Base-by-base conservation (phyloP, 1,140 invertebrate species). In the Anoplophora glabripennis region DNA sequence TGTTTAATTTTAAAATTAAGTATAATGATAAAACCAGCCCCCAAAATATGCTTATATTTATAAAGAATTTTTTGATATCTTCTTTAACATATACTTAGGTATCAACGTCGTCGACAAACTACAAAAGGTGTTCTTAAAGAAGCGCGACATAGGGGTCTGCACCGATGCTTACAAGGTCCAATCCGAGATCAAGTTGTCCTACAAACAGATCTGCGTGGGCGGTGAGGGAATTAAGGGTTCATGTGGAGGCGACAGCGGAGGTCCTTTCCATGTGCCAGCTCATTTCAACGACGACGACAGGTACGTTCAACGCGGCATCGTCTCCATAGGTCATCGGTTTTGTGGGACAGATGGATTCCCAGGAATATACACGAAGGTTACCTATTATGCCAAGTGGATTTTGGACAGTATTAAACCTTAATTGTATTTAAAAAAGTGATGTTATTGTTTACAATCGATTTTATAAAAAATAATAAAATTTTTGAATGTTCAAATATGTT, bases 321-420 rank as follows among this genome's bases (percentile, higher is more conserved):
- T 81, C 0, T 79, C 78, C 11, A 76, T 78, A 64, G 81, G 81
- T n/a, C 77, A 78, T 1, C 65, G 54, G 3, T 59, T 66, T 7
- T 81, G 80, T 59, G 85, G 82, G 0, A 67, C 74, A 0, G 73
- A 75, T 12, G 80, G 79, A 1, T 75, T 73, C 14, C 86, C 86
- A 4, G 84, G 81, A 0, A 81, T 87, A 1, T 87, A 86, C 63
- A 84, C 84, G 0, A 77, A 77, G 7, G 72, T 86, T 0, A 67
- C 75, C 0, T 74, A 79, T 53, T 87, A 85, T 53, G 73, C 86
- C 67, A 77, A 84, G 34, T 88, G 86, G 86, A 84, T 88, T 53
- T 67, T 81, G 52, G 65, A 79, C 14, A 84, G 76, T 4, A 72
- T 90, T 0, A 62, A 66, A 47, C 51, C 57, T 54, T 68, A 12